These are phyloP conservation scores for Drosophila pseudotakahashii DNA, from an alignment of 2,888 invertebrate genomes.

Conservation along the genomic window DNA sequence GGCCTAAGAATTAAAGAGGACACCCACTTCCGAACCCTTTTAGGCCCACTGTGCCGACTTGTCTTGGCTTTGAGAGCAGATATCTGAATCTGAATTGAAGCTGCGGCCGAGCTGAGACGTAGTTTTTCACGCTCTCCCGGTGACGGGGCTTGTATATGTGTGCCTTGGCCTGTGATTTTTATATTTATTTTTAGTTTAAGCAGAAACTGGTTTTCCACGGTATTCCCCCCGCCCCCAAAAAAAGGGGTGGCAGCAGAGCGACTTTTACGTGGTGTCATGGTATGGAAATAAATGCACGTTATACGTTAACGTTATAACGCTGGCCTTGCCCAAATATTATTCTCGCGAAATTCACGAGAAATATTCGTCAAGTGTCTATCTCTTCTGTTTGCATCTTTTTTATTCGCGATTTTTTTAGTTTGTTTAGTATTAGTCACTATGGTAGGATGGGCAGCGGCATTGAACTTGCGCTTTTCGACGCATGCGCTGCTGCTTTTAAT, in stretches of 20 bases:
- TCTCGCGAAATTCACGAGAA: constrained; percentile 66
- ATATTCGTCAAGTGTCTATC: constrained; percentile 55
- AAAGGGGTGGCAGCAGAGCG: constrained; percentile 26
- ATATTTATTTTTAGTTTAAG: constrained; percentile 70
- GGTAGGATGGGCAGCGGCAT: constrained; percentile 13
- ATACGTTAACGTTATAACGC: constrained; percentile 10
- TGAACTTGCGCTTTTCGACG: constrained; percentile 44
- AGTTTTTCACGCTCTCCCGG: constrained; percentile 75
- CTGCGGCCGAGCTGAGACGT: constrained; percentile 57
- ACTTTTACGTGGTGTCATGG: constrained; percentile 65
- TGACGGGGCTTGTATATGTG: constrained; percentile 33
- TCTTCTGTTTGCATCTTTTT: constrained; percentile 3
- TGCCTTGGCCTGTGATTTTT: constrained; percentile 46
- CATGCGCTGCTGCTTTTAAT: constrained; percentile 50
- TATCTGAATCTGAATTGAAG: constrained; percentile 21
- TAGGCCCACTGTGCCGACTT: constrained; percentile 18
- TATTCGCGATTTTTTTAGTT: constrained; percentile 19
- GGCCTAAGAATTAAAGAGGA: too few species aligned
- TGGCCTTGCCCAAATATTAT: constrained; percentile 64
- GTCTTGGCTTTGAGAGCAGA: constrained; percentile 26
- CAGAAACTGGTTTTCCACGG: constrained; percentile 67
- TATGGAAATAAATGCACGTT: constrained; percentile 56
- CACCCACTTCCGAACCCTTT: not conserved
- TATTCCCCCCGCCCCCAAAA: constrained; percentile 12
- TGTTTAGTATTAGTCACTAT: constrained; percentile 55